Percentiles rank a stretch among this genome's conserved stretches.
Conservation (phyloP, 37 sponge, comb jelly and placozoan genomes). For the Petrosia ficiformis region DNA sequence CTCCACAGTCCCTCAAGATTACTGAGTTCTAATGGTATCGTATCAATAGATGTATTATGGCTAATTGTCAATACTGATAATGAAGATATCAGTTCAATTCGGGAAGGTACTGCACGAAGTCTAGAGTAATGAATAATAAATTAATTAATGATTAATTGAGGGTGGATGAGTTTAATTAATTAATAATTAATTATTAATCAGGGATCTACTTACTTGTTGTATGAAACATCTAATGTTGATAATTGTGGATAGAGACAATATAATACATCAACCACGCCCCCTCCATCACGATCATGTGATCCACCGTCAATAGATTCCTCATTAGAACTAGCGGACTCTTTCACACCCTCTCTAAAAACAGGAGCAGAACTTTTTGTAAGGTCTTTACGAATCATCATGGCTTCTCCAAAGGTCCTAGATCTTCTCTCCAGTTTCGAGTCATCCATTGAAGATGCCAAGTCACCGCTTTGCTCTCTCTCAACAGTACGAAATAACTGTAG, state of each 20-base stretch:
- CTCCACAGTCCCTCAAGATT: constrained; percentile 76
- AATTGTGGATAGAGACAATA: constrained; percentile 66
- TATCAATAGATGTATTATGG: constrained; percentile 65
- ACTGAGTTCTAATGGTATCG: constrained; percentile 72
- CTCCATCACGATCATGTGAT: neutral
- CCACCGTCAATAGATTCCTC: constrained; percentile 21
- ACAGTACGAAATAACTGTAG: constrained; percentile 53
- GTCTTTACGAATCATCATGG: neutral
- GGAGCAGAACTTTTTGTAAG: neutral
- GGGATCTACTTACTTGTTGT: constrained; percentile 44
- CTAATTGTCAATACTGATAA: constrained; percentile 64
- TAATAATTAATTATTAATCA: too few species aligned
- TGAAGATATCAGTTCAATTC: constrained; percentile 45
- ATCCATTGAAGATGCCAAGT: neutral
- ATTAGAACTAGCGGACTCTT: constrained; percentile 12
- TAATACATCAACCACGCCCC: constrained; percentile 9
- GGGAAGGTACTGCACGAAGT: constrained; percentile 30
- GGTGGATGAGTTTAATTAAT: too few species aligned
- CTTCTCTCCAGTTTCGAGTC: neutral
- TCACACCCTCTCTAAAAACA: neutral
- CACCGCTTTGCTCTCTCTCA: neutral
- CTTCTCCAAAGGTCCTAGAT: neutral
- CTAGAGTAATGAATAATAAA: too few species aligned
- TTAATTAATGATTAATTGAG: too few species aligned
- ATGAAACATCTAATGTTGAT: constrained; percentile 63